Evolutionary conservation across 2,113 vertebrate species (phyloP).

Genomic region (Notechis scutatus): DNA sequence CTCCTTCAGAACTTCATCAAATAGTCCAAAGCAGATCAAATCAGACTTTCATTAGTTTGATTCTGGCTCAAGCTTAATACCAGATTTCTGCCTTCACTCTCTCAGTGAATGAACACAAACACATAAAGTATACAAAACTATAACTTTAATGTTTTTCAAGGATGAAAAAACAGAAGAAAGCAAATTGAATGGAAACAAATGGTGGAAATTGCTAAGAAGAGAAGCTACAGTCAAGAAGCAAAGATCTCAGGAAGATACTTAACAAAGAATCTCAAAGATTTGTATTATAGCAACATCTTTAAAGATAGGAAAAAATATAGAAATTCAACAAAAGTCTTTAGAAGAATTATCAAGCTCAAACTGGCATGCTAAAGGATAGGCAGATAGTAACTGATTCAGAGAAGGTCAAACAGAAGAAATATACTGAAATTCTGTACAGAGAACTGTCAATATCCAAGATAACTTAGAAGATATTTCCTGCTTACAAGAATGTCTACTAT

Average conservation of each 20-base stretch:
- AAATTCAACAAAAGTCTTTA: background rate
- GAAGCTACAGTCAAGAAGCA: background rate
- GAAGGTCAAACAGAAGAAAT: background rate
- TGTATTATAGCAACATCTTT: background rate
- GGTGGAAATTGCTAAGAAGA: background rate
- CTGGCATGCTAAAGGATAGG: background rate
- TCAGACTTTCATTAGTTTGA: background rate
- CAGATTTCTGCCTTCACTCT: background rate
- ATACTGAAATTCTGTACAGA: background rate
- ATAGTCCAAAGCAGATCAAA: background rate
- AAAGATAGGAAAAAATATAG: background rate
- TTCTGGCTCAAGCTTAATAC: background rate
- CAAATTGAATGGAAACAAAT: background rate
- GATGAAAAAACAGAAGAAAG: background rate
- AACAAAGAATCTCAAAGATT: background rate
- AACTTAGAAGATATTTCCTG: background rate
- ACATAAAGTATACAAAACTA: background rate
- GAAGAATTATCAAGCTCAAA: background rate
- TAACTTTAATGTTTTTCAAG: background rate
- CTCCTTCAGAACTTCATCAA: background rate
- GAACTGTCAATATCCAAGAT: background rate
- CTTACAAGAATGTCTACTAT: background rate
- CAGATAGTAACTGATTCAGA: background rate
- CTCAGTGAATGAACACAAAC: background rate
- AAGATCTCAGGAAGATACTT: background rate